Conservation (phyloP, 1,140 invertebrate species). For the Diuraphis noxia region DNA sequence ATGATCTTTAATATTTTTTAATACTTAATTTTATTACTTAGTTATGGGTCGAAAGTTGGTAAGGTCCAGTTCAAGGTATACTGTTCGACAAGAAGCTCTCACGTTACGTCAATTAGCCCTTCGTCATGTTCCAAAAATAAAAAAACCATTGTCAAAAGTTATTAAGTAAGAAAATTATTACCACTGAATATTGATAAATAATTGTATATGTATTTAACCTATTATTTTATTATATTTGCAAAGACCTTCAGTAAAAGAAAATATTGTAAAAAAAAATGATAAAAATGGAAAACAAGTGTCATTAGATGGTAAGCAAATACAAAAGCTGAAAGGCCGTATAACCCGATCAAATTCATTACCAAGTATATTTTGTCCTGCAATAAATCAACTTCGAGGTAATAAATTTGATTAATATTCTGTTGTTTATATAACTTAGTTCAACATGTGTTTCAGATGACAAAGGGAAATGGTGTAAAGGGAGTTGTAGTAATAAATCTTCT, state of each 20-base stretch:
- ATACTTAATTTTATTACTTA: background rate
- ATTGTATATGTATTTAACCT: background rate
- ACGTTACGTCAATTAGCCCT: slow-evolving; percentile 37
- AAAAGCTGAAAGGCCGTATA: slow-evolving; percentile 56
- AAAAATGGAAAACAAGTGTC: slow-evolving; percentile 61
- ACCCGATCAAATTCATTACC: slow-evolving; percentile 55
- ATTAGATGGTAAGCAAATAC: slow-evolving; percentile 59
- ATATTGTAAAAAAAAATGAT: slow-evolving; percentile 58
- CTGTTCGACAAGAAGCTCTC: slow-evolving; percentile 42
- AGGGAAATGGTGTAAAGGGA: slow-evolving; percentile 42
- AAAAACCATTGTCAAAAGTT: background rate
- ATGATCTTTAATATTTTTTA: too few relatives aligned
- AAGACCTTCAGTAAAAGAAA: slow-evolving; percentile 50
- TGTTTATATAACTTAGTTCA: background rate
- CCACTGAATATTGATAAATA: background rate
- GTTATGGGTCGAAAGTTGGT: slow-evolving; percentile 39
- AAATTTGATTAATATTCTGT: background rate
- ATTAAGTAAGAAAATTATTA: slow-evolving; percentile 22
- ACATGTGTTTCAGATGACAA: slow-evolving; percentile 30
- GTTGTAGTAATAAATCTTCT: slow-evolving; percentile 33
- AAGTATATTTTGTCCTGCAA: slow-evolving; percentile 39
- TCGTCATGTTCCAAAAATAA: slow-evolving; percentile 39
- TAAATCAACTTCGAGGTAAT: slow-evolving; percentile 50
- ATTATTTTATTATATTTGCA: background rate
- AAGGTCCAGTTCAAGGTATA: slow-evolving; percentile 38